A percentile compares a stretch with the other conserved stretches of the same genome.
phyloP scores from a whole-genome alignment of 1,140 invertebrate genomes.

The Nasonia giraulti region DNA sequence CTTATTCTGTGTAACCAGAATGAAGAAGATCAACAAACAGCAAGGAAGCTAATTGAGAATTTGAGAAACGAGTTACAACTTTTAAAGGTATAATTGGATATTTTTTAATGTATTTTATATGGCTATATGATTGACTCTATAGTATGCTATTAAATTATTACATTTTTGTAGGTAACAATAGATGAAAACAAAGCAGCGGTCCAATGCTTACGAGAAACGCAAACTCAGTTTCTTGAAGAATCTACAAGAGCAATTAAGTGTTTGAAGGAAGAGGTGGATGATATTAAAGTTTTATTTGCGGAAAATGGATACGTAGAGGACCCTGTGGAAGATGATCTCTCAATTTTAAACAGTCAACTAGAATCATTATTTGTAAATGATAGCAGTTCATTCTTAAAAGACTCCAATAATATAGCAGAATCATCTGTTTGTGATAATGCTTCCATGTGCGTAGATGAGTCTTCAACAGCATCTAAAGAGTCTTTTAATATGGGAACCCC shows the following conservation, averaged over 20 bases:
- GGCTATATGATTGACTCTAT: neutral
- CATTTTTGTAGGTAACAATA: slow-evolving; percentile 24
- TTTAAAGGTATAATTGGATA: slow-evolving; percentile 26
- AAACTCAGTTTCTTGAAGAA: slow-evolving; percentile 41
- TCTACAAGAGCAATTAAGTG: slow-evolving; percentile 6
- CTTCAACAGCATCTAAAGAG: neutral
- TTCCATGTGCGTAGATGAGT: neutral
- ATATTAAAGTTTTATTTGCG: slow-evolving; percentile 44
- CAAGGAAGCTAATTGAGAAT: slow-evolving; percentile 28
- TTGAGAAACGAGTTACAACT: slow-evolving; percentile 40
- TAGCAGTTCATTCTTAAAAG: slow-evolving; percentile 12
- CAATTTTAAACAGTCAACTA: slow-evolving; percentile 29
- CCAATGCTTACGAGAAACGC: slow-evolving; percentile 7
- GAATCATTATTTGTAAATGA: slow-evolving; percentile 26
- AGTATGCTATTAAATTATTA: neutral
- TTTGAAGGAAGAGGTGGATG: slow-evolving; percentile 45
- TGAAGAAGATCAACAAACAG: slow-evolving; percentile 26
- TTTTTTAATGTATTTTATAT: neutral
- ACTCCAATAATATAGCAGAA: neutral
- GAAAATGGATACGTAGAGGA: slow-evolving; percentile 49
- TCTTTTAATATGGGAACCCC: slow-evolving; percentile 1
- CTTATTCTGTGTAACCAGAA: slow-evolving; percentile 41
- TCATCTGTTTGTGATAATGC: neutral
- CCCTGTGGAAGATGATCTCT: slow-evolving; percentile 6
- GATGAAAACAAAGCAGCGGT: slow-evolving; percentile 7